A percentile compares a stretch with the other conserved stretches of the same genome.
Conservation (phyloP, 2,113 vertebrate species). For the Harpagus bidentatus region DNA sequence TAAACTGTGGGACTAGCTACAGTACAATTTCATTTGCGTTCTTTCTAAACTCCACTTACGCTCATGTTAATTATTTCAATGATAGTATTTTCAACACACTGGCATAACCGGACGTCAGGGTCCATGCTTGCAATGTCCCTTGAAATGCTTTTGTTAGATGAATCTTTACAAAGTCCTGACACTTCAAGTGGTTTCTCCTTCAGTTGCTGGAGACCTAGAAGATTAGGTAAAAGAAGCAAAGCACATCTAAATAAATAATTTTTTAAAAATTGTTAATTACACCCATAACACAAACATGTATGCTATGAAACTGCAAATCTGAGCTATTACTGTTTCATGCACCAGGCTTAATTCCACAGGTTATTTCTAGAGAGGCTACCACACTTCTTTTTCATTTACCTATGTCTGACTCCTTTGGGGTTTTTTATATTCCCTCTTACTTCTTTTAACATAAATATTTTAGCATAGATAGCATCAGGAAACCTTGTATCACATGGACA, state of each 20-base stretch:
- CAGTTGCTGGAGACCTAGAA: constrained; percentile 87
- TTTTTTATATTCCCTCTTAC: not conserved
- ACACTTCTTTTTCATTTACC: not conserved
- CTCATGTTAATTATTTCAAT: constrained; percentile 94
- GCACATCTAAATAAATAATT: not conserved
- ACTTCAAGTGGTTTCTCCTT: constrained; percentile 84
- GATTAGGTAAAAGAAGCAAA: not conserved
- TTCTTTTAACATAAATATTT: not conserved
- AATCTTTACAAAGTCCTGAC: constrained; percentile 70
- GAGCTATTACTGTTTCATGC: not conserved
- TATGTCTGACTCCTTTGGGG: not conserved
- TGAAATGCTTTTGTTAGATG: constrained; percentile 71
- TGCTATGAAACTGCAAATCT: not conserved
- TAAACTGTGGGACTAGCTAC: not conserved
- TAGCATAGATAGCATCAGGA: not conserved
- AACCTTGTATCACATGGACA: not conserved
- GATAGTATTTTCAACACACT: constrained; percentile 91
- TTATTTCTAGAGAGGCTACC: not conserved
- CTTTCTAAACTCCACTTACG: constrained; percentile 78
- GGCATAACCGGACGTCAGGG: constrained; percentile 92
- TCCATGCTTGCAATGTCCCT: constrained; percentile 81
- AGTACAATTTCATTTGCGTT: not conserved
- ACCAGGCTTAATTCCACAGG: not conserved
- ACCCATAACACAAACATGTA: accelerated
- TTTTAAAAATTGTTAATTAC: no score